phyloP scores from a whole-genome alignment of 2,797 vertebrate genomes.

The Streptopelia turtur region DNA sequence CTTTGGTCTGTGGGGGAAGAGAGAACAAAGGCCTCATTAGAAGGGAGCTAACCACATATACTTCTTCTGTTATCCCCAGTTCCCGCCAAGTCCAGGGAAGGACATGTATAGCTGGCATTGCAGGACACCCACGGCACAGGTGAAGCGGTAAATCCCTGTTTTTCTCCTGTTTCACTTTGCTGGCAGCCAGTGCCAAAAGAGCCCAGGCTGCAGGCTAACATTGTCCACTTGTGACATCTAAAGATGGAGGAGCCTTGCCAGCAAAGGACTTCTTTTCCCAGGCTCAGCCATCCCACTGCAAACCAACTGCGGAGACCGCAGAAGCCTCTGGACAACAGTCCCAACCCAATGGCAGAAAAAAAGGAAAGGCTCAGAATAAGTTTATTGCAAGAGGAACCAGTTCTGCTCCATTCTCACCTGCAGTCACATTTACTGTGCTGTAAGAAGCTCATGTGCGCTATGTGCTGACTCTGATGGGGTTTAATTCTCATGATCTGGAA shows the following conservation, averaged over 20 bases:
- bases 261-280: background rate
- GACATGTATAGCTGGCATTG: background rate
- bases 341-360: conserved; percentile 36
- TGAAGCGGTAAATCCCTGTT: background rate
- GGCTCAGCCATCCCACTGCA: background rate
- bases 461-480: conserved; percentile 86
- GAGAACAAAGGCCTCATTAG: conserved; percentile 68
- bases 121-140: background rate
- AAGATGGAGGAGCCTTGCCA: background rate
- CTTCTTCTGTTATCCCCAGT: background rate
- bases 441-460: conserved; percentile 93
- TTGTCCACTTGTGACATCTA: background rate
- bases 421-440: conserved; percentile 97
- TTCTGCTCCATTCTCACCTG: conserved; percentile 86
- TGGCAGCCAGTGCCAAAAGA: background rate
- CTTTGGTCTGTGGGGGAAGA: conserved; percentile 89
- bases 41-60: background rate
- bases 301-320: background rate
- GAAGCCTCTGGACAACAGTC: background rate
- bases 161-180: background rate
- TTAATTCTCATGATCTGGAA: conserved; percentile 94
- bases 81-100: background rate
- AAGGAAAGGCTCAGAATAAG: background rate
- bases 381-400: conserved; percentile 34
- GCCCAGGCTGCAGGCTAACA: background rate